Base-by-base conservation (phyloP, 2,888 invertebrate genomes). In the Cremastinae sp. region DNA sequence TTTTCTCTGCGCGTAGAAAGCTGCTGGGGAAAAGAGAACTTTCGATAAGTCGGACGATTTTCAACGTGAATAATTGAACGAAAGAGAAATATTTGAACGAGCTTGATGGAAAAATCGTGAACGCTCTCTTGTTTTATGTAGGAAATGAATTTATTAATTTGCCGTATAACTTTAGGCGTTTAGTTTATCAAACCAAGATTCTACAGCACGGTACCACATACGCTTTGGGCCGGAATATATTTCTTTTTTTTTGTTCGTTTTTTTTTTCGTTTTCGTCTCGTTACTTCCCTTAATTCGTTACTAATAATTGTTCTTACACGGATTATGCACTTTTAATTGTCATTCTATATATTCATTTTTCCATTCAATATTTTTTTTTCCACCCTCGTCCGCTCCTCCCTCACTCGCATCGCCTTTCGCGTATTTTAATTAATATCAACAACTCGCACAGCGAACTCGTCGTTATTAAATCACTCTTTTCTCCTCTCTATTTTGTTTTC, bases 161-260 rank as follows among this genome's bases (percentile, higher is more conserved):
- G 71, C 66, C 75, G 61, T 66, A 66, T 61, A 59, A 71, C 53
- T 58, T 74, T 41, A 68, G 65, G 72, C 75, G 68, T 62, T 76
- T 43, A 20, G 70, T 66, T 79, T 70, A 74, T 76, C 74, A 70
- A 78, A 79, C 59, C 49, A 75, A 70, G 78, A 74, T 74, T 76
- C 78, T 79, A 79, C 71, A 72, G 79, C 76, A 76, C 78, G 74
- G 64, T 74, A 78, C 72, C 76, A 79, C 70, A 77, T 62, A 71
- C 61, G 71, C 71, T 61, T 75, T 71, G 70, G 75, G 75, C 71
- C 75, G 75, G 75, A 71, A 75, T 73, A 74, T 69, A 62, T 58
- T 53, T 64, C 51, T 74, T 20, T 69, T 54, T 59, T 54, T 45
- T 28, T 34, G n/a, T 69, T 65, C 18, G 12, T 56, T 16, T 59